Evolutionary conservation across 2,797 vertebrate species (phyloP), one percentile per base, ranked within the genome.

Genomic region (Capromys pilorides): DNA sequence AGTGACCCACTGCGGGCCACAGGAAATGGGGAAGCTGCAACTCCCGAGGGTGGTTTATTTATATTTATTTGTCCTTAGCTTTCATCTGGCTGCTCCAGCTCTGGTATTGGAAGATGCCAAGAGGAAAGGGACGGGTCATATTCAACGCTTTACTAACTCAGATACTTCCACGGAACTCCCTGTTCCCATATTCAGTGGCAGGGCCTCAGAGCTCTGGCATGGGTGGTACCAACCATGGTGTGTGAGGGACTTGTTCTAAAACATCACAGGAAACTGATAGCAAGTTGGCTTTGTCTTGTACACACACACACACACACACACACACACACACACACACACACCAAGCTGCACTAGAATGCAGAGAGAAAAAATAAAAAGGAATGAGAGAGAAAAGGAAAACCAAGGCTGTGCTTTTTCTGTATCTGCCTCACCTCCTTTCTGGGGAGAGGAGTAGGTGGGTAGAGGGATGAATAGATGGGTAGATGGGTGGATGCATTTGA

Each of bases 21-120:
- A 1, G 78, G 79, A 81, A 86, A 49, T 9, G 24, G 16, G 83
- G n/a, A 61, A n/a, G 45, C 54, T 9, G n/a, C 13, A 31, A 61
- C 18, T 59, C 64, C 26, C 33, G 3, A 5, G 2, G 33, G 75
- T 21, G 59, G 51, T 3, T 64, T 71, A 24, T 57, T 88, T 87
- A 71, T 33, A 51, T 31, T 54, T 86, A 57, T 84, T 88, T 92
- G 69, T 94, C 93, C 77, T 83, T 51, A 9, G 86, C 49, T 49
- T 59, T 92, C 73, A 77, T 64, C 73, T 81, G 62, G 6, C 33
- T 19, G 28, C 14, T 61, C 62, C 19, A 19, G 51, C 36, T 59
- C 82, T 88, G 67, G 59, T 36, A 8, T 4, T 41, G 36, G 33
- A 19, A 84, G 49, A 51, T 41, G n/a, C 0, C 4, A 18, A 45